Evolutionary conservation across 2,797 vertebrate species (phyloP), one percentile per base, ranked within the genome.

Genomic region (Phoeniculus purpureus): DNA sequence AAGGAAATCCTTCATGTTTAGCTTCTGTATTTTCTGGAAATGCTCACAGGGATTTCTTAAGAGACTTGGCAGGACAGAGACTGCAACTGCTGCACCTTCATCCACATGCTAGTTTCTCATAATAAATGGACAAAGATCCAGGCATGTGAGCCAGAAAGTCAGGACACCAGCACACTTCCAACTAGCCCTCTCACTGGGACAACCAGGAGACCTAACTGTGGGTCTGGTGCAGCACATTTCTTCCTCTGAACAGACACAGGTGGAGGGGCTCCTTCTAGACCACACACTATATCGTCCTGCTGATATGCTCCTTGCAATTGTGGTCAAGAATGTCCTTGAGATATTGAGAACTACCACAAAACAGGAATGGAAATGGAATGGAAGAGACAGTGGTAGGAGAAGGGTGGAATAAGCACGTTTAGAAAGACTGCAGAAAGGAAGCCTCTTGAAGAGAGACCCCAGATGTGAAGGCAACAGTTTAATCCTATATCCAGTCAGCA

Each of bases 171-270:
- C 43, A 71, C 26, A 6, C 45, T 72, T 45, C 32, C 59, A 71
- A 29, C 32, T 43, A 64, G 32, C 25, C n/a, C 31, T 65, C 29
- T 31, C 22, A 31, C 34, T 52, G 22, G 23, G 32, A 61, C 70
- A 61, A 55, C 12, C 11, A 43, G 29, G 12, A 68, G 16, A 74
- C 17, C 6, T 15, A 50, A 56, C 21, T 22, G 40, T 17, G 27
- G 6, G 19, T 67, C 55, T 75, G 15, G 21, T 0, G 1, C 0
- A 0, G 50, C 58, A 64, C 16, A 7, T 5, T 27, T 64, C n/a
- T 70, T 82, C 34, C 10, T 82, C 45, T 40, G 43, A 23, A 45
- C n/a, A 52, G 27, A 18, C 10, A 21, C 8, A 37, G 18, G 25
- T 1, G 0, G 13, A 74, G 20, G 9, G 8, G 16, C 20, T 58